Base-by-base conservation (phyloP, 2,888 invertebrate genomes). In the Lissonota sp. region DNA sequence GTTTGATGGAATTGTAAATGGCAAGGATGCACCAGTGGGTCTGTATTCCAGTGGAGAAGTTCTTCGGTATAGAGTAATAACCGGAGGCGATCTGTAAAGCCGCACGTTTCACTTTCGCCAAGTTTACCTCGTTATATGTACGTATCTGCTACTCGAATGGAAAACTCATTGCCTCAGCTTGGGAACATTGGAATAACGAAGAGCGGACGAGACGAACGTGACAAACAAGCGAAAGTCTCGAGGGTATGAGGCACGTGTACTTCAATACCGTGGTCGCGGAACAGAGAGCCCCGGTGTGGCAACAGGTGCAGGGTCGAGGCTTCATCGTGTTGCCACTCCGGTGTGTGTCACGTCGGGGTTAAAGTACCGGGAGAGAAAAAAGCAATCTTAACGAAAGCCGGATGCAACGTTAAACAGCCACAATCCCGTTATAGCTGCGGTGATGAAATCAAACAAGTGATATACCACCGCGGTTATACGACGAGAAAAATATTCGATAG, bases 231-330 rank as follows among this genome's bases (percentile, higher is more conserved):
- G 40, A 8, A 39, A 37, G 37, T 26, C 58, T 46, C 14, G 7
- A 12, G 70, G 58, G 58, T 66, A 14, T 6, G 44, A 26, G 51
- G 39, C 46, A 53, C 51, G 53, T 67, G 40, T 42, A 67, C 66
- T 53, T 42, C 53, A 67, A 67, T 67, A 53, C 10, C 53, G 39
- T 64, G 37, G 10, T 14, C 53, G 39, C 8, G 53, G 53, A 53
- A 67, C 40, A 40, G 53, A 40, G 53, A 53, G 66, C 66, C 14
- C 26, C 26, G 26, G 14, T 53, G 16, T 67, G 53, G 40, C 66
- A 67, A 67, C 66, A 67, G 66, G 66, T 67, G 66, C n/a, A 67
- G 53, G 53, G 42, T 67, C 42, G 49, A 42, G 10, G 53, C 53
- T 67, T 53, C 14, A 39, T 16, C 37, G 37, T 39, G 8, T 64